Conservation (phyloP, 2,888 invertebrate species). For the Leptinotarsa tumamoca region DNA sequence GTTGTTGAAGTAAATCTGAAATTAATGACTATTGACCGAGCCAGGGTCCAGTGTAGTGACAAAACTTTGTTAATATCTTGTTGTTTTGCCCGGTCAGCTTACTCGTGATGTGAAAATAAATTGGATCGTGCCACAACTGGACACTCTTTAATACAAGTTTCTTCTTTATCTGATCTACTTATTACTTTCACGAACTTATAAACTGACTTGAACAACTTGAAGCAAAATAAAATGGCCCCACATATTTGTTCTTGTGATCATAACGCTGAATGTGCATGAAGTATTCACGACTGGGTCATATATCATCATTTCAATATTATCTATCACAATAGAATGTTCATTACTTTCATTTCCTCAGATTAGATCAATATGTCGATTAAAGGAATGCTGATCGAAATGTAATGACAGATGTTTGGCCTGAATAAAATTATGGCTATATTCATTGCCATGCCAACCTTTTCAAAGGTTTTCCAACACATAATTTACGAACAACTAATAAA, state of each 20-base stretch:
- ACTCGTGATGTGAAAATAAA: constrained; percentile 59
- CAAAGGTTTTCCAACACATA: too few relatives aligned
- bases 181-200: constrained; percentile 43
- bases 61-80: constrained; percentile 62
- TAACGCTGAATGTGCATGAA: too few relatives aligned
- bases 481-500: too few relatives aligned
- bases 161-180: constrained; percentile 43
- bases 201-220: constrained; percentile 38
- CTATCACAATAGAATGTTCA: neutral
- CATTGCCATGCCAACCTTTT: too few relatives aligned
- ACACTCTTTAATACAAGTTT: constrained; percentile 46
- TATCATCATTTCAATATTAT: neutral
- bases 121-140: constrained; percentile 44
- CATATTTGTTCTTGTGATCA: neutral
- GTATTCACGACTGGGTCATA: neutral
- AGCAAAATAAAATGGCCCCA: neutral
- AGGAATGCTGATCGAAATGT: too few relatives aligned
- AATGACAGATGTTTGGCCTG: too few relatives aligned
- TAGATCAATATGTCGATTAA: too few relatives aligned
- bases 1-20: constrained; percentile 42
- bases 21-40: constrained; percentile 53
- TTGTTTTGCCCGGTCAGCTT: constrained; percentile 54
- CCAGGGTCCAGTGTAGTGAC: constrained; percentile 42
- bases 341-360: neutral
- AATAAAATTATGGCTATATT: too few relatives aligned